Base-by-base conservation (phyloP, 2,113 vertebrate genomes). In the Pseudolaguvia tuberculata region DNA sequence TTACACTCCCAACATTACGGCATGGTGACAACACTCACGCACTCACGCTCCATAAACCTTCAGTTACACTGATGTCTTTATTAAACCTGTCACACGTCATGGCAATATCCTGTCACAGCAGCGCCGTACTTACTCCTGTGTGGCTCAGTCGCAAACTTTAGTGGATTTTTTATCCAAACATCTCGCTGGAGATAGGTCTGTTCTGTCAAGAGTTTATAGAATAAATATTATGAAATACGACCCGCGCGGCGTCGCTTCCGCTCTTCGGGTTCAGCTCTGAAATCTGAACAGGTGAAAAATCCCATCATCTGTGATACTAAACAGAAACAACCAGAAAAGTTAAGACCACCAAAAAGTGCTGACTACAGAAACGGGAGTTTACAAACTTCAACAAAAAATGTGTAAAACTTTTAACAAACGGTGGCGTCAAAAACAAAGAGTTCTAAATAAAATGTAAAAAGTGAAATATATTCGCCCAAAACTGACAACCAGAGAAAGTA, bases 51-150 rank as follows among this genome's bases (percentile, higher is more conserved):
- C 21, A 51, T 29, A 50, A 50, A 50, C 65, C 18, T 25, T 25
- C 61, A 48, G 45, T 67, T 67, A 67, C 65, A 15, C 65, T 20
- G 42, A 67, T 29, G 27, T 18, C 66, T 69, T 69, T 51, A 52
- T 69, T 69, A 69, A 69, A 69, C 25, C 48, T 7, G 48, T 69
- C 66, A 52, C 48, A 69, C 48, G 27, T 18, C 48, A 68, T 12
- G 47, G n/a, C 18, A 14, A 68, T 52, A n/a, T 31, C 48, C 48
- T 69, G 7, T 42, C 9, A 25, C 2, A 67, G 65, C 45, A 20
- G 45, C 65, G 10, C 1, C 9, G 17, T 5, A 27, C 47, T 5
- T 10, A 5, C 65, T 29, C 45, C 15, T 9, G 1, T n/a, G 66
- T 31, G 66, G 48, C 48, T 50, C 2, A 20, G 63, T 45, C 8